Evolutionary conservation across 2,888 invertebrate genomes (phyloP).

Genomic region (Xestia c-nigrum): DNA sequence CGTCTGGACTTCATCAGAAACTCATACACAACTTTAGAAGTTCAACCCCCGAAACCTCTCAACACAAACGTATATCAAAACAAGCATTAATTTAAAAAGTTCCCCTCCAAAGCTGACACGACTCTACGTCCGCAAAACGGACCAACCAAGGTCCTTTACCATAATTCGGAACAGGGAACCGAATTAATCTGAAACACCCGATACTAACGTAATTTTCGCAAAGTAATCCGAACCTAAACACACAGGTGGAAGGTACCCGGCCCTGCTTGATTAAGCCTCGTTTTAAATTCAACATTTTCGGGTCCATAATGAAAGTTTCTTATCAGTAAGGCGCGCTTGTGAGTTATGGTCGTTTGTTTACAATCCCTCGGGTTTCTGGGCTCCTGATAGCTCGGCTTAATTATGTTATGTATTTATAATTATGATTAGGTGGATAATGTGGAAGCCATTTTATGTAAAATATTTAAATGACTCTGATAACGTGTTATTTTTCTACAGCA

Average conservation of each 20-base stretch:
- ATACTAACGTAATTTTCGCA: constrained; percentile 86
- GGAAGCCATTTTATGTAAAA: constrained; percentile 42
- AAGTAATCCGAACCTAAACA: constrained; percentile 86
- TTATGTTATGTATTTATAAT: constrained; percentile 68
- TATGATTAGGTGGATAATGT: constrained; percentile 63
- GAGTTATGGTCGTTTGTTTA: constrained; percentile 85
- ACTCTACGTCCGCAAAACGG: constrained; percentile 57
- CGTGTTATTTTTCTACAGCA: background rate
- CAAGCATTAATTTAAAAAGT: constrained; percentile 52
- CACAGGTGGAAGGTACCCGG: constrained; percentile 83
- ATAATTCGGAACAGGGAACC: constrained; percentile 75
- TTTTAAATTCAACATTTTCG: constrained; percentile 89
- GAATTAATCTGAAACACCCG: constrained; percentile 82
- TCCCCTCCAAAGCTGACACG: constrained; percentile 55
- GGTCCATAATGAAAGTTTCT: constrained; percentile 89
- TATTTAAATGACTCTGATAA: background rate
- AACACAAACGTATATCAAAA: constrained; percentile 48
- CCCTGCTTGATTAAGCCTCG: constrained; percentile 87
- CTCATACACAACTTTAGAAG: constrained; percentile 16
- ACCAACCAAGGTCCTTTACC: constrained; percentile 59
- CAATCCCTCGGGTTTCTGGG: constrained; percentile 65
- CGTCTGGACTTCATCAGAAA: background rate
- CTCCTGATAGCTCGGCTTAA: constrained; percentile 64
- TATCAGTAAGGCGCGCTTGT: constrained; percentile 87
- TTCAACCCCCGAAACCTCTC: constrained; percentile 12